Conservation (phyloP, 2,888 invertebrate species). For the Ormyrus nitidulus region DNA sequence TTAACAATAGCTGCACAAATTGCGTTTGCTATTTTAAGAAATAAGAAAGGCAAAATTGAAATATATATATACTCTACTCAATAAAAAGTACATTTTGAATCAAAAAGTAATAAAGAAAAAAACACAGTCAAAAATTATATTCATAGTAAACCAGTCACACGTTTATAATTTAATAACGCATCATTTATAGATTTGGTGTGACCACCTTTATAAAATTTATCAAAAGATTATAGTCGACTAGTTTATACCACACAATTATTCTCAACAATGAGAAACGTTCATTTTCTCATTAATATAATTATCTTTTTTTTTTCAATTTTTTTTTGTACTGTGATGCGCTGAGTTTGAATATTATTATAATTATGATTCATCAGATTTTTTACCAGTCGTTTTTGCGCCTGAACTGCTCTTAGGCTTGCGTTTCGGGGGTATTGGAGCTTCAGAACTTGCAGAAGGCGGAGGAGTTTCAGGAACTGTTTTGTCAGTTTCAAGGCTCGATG, state of each 20-base stretch:
- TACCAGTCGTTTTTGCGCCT: conserved; percentile 56
- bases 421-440: conserved; percentile 76
- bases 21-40: conserved; percentile 5
- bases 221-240: conserved; percentile 40
- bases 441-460: conserved; percentile 73
- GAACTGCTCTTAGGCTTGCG: conserved; percentile 65
- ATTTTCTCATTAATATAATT: neutral
- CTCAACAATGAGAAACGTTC: neutral
- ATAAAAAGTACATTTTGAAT: neutral
- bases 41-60: conserved; percentile 12
- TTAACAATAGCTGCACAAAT: neutral
- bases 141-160: conserved; percentile 30
- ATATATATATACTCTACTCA: neutral
- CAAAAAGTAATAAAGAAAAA: neutral
- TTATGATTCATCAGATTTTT: conserved; percentile 61
- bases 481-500: conserved; percentile 73
- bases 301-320: conserved; percentile 9
- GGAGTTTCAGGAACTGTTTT: conserved; percentile 77
- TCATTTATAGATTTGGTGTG: neutral
- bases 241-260: conserved; percentile 27
- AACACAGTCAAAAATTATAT: conserved; percentile 21
- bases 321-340: conserved; percentile 16
- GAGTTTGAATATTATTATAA: conserved; percentile 28
- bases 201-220: conserved; percentile 21
- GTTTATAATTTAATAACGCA: conserved; percentile 26